These are phyloP conservation scores for Colletes collaris DNA, from an alignment of 2,888 invertebrate genomes.

Conservation along the genomic window DNA sequence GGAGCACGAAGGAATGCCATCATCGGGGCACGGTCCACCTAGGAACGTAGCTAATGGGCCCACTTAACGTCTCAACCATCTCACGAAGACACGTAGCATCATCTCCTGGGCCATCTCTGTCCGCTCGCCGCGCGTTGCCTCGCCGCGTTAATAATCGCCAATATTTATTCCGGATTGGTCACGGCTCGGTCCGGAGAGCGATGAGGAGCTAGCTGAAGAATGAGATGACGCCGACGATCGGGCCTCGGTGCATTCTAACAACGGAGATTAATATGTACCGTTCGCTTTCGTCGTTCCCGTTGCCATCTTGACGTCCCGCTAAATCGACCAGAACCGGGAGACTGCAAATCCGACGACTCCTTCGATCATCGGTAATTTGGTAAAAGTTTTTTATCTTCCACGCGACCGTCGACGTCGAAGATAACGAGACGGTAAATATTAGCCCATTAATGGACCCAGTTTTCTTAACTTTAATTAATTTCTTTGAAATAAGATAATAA, in stretches of 20 bases:
- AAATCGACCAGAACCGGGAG: no score
- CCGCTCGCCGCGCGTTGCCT: conserved; percentile 45
- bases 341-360: no score
- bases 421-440: no score
- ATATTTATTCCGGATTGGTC: conserved; percentile 82
- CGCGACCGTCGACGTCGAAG: no score
- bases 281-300: conserved; percentile 59
- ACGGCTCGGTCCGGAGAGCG: conserved; percentile 80
- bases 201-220: conserved; percentile 75
- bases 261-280: conserved; percentile 67
- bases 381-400: no score
- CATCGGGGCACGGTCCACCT: conserved; percentile 66
- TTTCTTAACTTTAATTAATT: no score
- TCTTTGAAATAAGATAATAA: no score
- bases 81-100: conserved; percentile 62
- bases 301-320: conserved; percentile 6
- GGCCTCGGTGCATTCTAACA: conserved; percentile 60
- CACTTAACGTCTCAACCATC: conserved; percentile 82
- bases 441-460: no score
- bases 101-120: conserved; percentile 55
- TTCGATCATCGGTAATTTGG: no score
- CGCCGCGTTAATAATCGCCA: conserved; percentile 80
- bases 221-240: conserved; percentile 67
- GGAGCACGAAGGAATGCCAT: conserved; percentile 73
- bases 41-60: conserved; percentile 81